Evolutionary conservation across 2,113 vertebrate genomes (phyloP), one percentile per base, ranked within the genome.

Genomic region (Stigmatopora argus): DNA sequence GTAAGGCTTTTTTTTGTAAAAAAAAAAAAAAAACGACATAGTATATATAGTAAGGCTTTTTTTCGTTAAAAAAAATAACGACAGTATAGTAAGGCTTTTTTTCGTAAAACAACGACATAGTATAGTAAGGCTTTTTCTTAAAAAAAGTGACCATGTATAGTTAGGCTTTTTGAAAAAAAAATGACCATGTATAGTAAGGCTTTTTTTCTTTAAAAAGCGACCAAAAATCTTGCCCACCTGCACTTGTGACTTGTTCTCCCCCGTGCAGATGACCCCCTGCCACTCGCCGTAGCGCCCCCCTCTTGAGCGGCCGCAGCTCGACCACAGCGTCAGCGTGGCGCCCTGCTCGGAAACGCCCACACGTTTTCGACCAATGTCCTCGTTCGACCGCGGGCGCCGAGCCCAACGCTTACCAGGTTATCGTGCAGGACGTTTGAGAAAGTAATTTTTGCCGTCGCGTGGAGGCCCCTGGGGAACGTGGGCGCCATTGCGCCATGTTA

Each of bases 211-310:
- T n/a, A n/a, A n/a, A n/a, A n/a, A n/a, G n/a, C n/a, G n/a, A n/a
- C n/a, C 26, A 31, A 1, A 13, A 2, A 14, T 9, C 6, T 7
- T 12, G 21, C 80, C 0, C 74, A 97, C 95, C 94, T 98, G 96
- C 65, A 96, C 95, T 86, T 94, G 93, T 0, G 95, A 95, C 87
- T 90, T 93, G 75, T 89, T 94, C 83, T 96, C 94, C 67, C 95
- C 95, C 0, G 93, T 92, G 82, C 96, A 98, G 83, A 98, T 94
- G 71, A 98, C 89, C 5, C 95, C 96, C 83, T 96, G 95, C 96
- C 96, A 97, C 82, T 97, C 96, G 11, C 93, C 94, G 0, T 94
- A 96, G 57, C 92, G 89, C 5, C 93, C 93, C 1, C 95, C 92
- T 69, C 95, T 92, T 56, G 95, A 96, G 7, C 94, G 93, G 17